A percentile compares a stretch with the other conserved stretches of the same genome.
phyloP scores from a whole-genome alignment of 2,113 vertebrate species.

The Alexandromys fortis region DNA sequence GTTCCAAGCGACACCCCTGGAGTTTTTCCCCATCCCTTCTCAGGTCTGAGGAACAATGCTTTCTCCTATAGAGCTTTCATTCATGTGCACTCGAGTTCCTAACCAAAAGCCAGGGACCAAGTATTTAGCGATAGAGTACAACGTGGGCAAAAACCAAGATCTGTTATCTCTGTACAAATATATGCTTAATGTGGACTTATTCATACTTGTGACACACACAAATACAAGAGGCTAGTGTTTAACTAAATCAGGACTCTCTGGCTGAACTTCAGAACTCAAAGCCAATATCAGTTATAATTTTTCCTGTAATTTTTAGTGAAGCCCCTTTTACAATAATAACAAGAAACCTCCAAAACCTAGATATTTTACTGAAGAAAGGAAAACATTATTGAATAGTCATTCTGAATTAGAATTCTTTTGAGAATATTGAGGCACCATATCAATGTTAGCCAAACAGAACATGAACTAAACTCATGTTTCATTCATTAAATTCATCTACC shows the following conservation, averaged over 20 bases:
- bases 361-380: background rate
- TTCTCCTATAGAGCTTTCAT: background rate
- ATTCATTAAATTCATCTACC: background rate
- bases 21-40: background rate
- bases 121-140: background rate
- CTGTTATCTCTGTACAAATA: background rate
- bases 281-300: background rate
- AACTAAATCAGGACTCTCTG: background rate
- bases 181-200: background rate
- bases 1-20: background rate
- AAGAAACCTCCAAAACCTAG: background rate
- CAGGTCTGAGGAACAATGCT: background rate
- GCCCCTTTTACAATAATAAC: background rate
- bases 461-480: conserved; percentile 1
- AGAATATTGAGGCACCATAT: background rate
- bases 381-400: background rate
- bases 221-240: background rate
- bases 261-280: background rate
- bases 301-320: background rate
- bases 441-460: conserved; percentile 17
- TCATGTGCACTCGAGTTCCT: background rate
- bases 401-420: conserved; percentile 35
- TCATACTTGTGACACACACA: background rate
- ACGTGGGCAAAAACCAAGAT: background rate
- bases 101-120: background rate